phyloP scores from a whole-genome alignment of 1,140 invertebrate species.

The Aethina tumida region DNA sequence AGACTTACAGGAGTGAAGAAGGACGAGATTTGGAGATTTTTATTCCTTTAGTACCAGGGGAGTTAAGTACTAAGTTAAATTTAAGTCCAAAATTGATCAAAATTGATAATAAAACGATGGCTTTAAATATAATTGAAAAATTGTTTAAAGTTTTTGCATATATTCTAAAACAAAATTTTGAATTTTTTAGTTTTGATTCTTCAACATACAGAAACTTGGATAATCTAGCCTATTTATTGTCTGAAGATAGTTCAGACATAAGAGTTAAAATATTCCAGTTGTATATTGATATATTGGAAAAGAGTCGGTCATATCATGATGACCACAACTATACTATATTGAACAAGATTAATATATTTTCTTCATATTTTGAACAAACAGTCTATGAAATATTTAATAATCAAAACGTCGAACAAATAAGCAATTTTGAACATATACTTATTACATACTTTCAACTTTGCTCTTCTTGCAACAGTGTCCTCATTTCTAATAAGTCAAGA shows the following conservation, averaged over 20 bases:
- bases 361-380: conserved; percentile 24
- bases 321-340: conserved; percentile 13
- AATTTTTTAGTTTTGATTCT: conserved; percentile 18
- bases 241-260: conserved; percentile 12
- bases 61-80: conserved; percentile 38
- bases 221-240: conserved; percentile 23
- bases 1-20: conserved; percentile 34
- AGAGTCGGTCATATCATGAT: conserved; percentile 13
- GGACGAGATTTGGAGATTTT: conserved; percentile 36
- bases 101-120: conserved; percentile 17
- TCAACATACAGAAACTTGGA: conserved; percentile 16
- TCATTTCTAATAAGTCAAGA: no score
- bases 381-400: conserved; percentile 21
- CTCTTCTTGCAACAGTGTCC: no score
- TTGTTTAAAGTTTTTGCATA: conserved; percentile 25
- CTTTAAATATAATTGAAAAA: conserved; percentile 20
- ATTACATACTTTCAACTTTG: conserved; percentile 5
- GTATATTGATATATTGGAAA: conserved; percentile 19
- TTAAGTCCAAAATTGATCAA: conserved; percentile 35
- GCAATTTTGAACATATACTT: conserved; percentile 15
- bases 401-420: conserved; percentile 8
- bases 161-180: conserved; percentile 23
- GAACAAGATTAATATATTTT: conserved; percentile 15
- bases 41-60: conserved; percentile 33
- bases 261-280: conserved; percentile 24